Evolutionary conservation across 1,140 invertebrate species (phyloP).

Genomic region (Dendroctonus ponderosae): DNA sequence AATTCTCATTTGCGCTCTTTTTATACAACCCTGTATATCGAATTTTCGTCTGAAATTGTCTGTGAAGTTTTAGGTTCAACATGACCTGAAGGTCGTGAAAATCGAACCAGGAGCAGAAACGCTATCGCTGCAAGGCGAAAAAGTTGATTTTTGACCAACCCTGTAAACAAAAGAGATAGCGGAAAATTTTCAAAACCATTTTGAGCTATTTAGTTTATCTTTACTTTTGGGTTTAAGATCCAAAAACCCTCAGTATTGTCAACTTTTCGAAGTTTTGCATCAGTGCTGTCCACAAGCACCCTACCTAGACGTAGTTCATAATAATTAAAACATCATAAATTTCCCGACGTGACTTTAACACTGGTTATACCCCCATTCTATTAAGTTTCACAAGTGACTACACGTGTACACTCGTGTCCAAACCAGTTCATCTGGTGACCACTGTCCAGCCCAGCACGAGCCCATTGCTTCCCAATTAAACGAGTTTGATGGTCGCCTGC

Average conservation of each 20-base stretch:
- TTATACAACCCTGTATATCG: too few relatives aligned
- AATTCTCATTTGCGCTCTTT: too few relatives aligned
- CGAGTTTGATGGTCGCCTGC: too few relatives aligned
- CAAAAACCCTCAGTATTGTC: neutral
- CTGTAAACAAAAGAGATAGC: neutral
- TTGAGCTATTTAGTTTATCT: too few relatives aligned
- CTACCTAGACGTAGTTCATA: neutral
- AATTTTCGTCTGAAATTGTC: too few relatives aligned
- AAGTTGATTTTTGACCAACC: too few relatives aligned
- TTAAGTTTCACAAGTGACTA: slow-evolving; percentile 36
- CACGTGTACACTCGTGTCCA: slow-evolving; percentile 29
- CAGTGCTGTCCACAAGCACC: neutral
- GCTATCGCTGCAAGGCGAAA: too few relatives aligned
- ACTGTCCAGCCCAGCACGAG: slow-evolving; percentile 49
- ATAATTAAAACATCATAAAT: slow-evolving; percentile 35
- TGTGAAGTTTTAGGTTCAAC: too few relatives aligned
- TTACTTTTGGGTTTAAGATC: neutral
- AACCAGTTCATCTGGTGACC: slow-evolving; percentile 40
- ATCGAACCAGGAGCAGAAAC: too few relatives aligned
- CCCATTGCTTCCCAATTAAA: slow-evolving; percentile 42
- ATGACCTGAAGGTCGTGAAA: too few relatives aligned
- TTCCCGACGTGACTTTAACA: slow-evolving; percentile 18
- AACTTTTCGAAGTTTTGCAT: neutral
- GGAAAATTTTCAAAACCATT: neutral
- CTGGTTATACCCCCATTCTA: slow-evolving; percentile 15